These are phyloP conservation scores for Pseudochromis fuscus DNA, from an alignment of 2,797 vertebrate genomes.

Conservation along the genomic window DNA sequence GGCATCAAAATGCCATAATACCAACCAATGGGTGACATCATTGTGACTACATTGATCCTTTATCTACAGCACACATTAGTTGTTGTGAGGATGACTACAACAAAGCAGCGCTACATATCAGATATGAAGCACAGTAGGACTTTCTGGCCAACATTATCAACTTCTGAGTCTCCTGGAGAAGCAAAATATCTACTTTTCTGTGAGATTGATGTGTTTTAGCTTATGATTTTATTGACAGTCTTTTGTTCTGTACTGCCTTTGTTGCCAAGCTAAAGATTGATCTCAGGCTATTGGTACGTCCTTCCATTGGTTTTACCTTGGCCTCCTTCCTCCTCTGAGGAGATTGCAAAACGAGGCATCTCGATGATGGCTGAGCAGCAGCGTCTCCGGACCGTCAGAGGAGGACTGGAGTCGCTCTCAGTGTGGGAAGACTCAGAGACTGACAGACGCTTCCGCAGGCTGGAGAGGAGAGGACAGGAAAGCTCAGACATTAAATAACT, in stretches of 20 bases:
- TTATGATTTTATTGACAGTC: no score
- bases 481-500: background rate
- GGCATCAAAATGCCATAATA: no score
- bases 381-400: conserved; percentile 91
- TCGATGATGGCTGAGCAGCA: conserved; percentile 95
- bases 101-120: background rate
- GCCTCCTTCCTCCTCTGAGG: conserved; percentile 88
- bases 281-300: no score
- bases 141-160: background rate
- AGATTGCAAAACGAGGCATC: conserved; percentile 92
- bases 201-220: no score
- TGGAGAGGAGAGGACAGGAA: conserved; percentile 56
- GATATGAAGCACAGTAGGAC: background rate
- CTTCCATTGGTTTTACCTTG: conserved; percentile 30
- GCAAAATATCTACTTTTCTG: no score
- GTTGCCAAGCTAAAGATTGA: no score
- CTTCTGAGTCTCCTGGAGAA: no score
- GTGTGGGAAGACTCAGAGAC: conserved; percentile 97
- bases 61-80: no score
- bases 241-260: no score
- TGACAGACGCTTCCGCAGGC: conserved; percentile 93
- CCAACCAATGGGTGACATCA: no score
- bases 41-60: no score
- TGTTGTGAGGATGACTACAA: background rate
- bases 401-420: conserved; percentile 96